Evolutionary conservation across 2,113 vertebrate species (phyloP), one percentile per base, ranked within the genome.

Genomic region (Gulo gulo): DNA sequence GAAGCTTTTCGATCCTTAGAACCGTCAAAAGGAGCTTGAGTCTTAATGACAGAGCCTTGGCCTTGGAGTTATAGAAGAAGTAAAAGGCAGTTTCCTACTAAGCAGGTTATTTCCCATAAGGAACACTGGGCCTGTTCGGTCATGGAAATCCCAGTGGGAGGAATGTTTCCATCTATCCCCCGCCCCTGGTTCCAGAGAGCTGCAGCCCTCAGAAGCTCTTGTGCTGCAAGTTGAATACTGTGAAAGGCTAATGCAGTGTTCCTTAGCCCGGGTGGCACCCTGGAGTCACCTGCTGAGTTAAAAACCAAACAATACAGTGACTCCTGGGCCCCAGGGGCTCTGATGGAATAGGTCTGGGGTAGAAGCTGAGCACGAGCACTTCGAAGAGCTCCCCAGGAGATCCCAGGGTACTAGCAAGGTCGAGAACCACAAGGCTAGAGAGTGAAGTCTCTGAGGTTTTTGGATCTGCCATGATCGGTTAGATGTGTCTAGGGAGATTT

Each of bases 211-310:
- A 3, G 26, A 7, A 57, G 55, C 65, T 14, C 21, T 26, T n/a
- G 7, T 18, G n/a, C 55, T 47, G 8, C 20, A 9, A 36, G 65
- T 12, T 12, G n/a, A 88, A 39, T 52, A 2, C 0, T 0, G 0
- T 47, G 29, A 26, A 47, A 76, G 23, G 29, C 73, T 52, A 14
- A 18, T 2, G 9, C 5, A 10, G 36, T 20, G 29, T 10, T n/a
- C 29, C 39, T 18, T 14, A 7, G 29, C 34, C 55, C 78, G 39
- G 59, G 24, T 69, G 67, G 55, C 78, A 21, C 7, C 4, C 34
- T 45, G 73, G 9, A 63, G 23, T 67, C n/a, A 76, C 24, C 24
- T 69, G 31, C 57, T 18, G 65, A 71, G 31, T 47, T 52, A 39
- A 13, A 85, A 83, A 21, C 16, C 21, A 81, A n/a, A 20, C 2